Conservation (phyloP, 2,888 invertebrate genomes). For the Synergus itoensis region DNA sequence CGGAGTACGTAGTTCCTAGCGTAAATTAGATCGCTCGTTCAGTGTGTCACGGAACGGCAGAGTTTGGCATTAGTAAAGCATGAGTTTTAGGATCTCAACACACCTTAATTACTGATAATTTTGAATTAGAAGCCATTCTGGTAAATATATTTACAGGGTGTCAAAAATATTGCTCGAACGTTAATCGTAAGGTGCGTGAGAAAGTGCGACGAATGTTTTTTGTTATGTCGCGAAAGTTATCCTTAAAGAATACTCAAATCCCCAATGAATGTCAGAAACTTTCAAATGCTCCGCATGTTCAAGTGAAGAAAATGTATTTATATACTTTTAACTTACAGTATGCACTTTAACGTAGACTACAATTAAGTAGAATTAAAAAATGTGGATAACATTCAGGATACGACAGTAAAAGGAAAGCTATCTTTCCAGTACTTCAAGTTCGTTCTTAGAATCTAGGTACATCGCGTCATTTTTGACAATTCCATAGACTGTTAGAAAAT, state of each 20-base stretch:
- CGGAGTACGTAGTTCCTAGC: slow-evolving; percentile 69
- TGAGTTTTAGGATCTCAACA: slow-evolving; percentile 70
- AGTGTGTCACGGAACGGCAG: slow-evolving; percentile 74
- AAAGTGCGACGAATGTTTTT: slow-evolving; percentile 15
- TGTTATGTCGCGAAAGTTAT: background rate
- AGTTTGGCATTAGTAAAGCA: slow-evolving; percentile 76
- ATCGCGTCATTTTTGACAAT: slow-evolving; percentile 59
- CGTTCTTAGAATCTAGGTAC: slow-evolving; percentile 56
- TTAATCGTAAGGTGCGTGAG: background rate
- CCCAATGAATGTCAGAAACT: background rate
- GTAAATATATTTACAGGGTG: slow-evolving; percentile 17
- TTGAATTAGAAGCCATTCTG: background rate
- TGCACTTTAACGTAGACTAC: background rate
- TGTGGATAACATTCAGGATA: background rate
- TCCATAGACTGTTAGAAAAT: slow-evolving; percentile 66
- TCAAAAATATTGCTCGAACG: background rate
- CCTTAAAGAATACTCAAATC: background rate
- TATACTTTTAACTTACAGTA: background rate
- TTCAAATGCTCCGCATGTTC: background rate
- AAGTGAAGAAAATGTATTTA: background rate
- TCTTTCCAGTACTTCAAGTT: slow-evolving; percentile 60
- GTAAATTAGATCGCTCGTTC: slow-evolving; percentile 76
- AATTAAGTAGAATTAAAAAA: slow-evolving; percentile 3
- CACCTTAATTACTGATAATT: background rate
- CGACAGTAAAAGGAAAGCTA: background rate